Conservation (phyloP, 2,888 invertebrate species). For the Epinotia nisella region DNA sequence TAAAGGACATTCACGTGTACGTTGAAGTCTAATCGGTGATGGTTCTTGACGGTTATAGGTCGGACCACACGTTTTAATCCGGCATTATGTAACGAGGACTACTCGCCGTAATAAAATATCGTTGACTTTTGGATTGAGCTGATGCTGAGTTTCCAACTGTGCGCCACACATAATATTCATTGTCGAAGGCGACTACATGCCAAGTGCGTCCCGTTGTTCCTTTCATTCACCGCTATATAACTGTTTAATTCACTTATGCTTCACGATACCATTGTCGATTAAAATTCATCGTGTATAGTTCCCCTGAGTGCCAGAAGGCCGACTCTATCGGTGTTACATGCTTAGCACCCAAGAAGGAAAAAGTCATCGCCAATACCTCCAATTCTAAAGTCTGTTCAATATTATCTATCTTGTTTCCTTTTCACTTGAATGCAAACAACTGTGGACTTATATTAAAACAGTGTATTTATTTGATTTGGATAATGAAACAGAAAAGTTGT, state of each 20-base stretch:
- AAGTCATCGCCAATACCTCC: background rate
- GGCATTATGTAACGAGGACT: too few relatives aligned
- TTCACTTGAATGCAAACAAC: background rate
- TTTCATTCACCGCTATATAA: background rate
- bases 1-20: conserved; percentile 48
- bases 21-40: conserved; percentile 1
- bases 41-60: background rate
- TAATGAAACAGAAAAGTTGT: too few relatives aligned
- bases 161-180: background rate
- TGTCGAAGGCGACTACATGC: background rate
- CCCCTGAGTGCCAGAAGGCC: background rate
- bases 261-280: background rate
- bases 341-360: background rate
- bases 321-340: too few relatives aligned
- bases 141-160: background rate
- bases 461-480: background rate
- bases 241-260: too few relatives aligned
- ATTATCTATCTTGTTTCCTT: background rate
- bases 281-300: background rate
- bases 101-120: background rate
- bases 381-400: background rate
- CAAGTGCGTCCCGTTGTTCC: background rate
- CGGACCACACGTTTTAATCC: background rate
- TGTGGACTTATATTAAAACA: background rate
- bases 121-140: background rate